Percentiles rank a stretch among this genome's conserved stretches.
These are phyloP conservation scores for Acromyrmex heyeri DNA, from an alignment of 1,140 invertebrate species.

Conservation along the genomic window DNA sequence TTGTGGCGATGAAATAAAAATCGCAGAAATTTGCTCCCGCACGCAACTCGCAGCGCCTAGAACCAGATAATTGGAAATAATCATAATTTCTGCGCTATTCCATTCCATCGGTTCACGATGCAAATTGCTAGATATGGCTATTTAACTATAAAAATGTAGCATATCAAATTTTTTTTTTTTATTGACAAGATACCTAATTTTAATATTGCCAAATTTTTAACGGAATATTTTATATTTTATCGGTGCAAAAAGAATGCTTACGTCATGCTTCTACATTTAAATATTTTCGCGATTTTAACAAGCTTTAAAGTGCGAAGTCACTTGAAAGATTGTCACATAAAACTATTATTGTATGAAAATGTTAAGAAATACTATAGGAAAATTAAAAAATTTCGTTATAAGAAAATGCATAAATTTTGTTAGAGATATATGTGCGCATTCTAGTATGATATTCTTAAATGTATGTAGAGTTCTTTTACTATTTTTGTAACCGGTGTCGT, in stretches of 20 bases:
- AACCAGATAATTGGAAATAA: not conserved
- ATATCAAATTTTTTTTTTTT: not conserved
- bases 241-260: not conserved
- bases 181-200: not conserved
- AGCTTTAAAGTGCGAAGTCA: not conserved
- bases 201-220: not conserved
- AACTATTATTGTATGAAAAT: not conserved
- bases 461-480: not conserved
- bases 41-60: not conserved
- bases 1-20: too few relatives aligned
- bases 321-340: too few relatives aligned
- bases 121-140: not conserved
- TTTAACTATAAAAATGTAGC: not conserved
- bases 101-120: too few relatives aligned
- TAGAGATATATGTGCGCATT: not conserved
- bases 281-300: too few relatives aligned
- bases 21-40: too few relatives aligned
- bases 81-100: too few relatives aligned
- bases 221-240: not conserved
- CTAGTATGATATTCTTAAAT: not conserved
- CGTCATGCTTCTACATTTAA: not conserved
- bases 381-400: not conserved
- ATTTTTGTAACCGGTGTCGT: not conserved
- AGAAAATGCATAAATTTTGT: not conserved
- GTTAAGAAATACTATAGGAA: not conserved